Conservation (phyloP, 2,888 invertebrate genomes). For the Harpalus rufipes region DNA sequence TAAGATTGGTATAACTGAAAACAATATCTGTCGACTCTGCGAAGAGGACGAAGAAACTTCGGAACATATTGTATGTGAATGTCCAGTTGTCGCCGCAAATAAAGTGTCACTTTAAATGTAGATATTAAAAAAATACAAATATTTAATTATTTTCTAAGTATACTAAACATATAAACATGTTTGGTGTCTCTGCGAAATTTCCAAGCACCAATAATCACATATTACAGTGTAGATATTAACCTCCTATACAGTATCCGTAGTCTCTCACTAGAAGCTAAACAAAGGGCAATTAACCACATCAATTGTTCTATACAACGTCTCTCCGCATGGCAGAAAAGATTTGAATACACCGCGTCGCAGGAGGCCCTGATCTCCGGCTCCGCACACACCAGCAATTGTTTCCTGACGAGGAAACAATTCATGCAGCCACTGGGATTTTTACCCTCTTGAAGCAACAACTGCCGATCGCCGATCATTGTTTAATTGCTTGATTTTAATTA, state of each 20-base stretch:
- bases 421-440: constrained; percentile 56
- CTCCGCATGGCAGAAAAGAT: constrained; percentile 61
- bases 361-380: constrained; percentile 22
- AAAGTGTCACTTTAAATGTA: background rate
- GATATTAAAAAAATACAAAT: background rate
- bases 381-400: constrained; percentile 43
- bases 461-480: constrained; percentile 58
- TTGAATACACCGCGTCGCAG: constrained; percentile 49
- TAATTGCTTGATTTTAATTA: constrained; percentile 59
- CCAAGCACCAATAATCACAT: background rate
- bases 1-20: no score
- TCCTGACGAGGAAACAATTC: constrained; percentile 60
- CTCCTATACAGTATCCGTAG: background rate
- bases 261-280: constrained; percentile 37
- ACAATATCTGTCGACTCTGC: no score
- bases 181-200: background rate
- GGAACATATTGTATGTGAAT: no score
- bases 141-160: background rate
- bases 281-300: constrained; percentile 62
- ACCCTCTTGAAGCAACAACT: constrained; percentile 33
- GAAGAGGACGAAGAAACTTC: no score
- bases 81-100: no score
- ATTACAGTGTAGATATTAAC: background rate
- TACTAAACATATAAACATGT: background rate
- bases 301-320: constrained; percentile 58